Evolutionary conservation across 2,797 vertebrate species (phyloP), one percentile per base, ranked within the genome.

Genomic region (Eutrigla gurnardus): DNA sequence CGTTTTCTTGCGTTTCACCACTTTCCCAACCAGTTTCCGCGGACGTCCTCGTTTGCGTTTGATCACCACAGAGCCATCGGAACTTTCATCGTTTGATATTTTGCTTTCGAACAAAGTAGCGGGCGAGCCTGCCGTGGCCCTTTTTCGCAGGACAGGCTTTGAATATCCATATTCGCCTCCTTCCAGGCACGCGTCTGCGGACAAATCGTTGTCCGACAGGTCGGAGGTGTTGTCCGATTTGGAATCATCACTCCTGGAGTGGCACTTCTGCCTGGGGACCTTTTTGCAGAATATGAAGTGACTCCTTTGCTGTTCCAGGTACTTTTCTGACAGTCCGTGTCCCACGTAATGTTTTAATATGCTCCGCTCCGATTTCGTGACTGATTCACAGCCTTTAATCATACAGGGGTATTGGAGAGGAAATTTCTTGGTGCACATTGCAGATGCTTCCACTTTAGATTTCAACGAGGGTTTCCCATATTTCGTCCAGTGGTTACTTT

Each of bases 331-430:
- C 57, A 99, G 93, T 10, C 98, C 98, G n/a, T 99, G 98, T 54
- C 96, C 96, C 59, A 97, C 93, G 59, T 99, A 99, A 92, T 99
- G 98, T 68, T 97, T 97, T 73, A 98, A 94, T 36, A 98, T 96
- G 87, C 96, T 97, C 64, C 95, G 95, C 87, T 99, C 98, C 0
- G 96, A 97, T 50, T 96, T 97, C 81, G 97, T 95, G 49, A 99
- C 96, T 0, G 96, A 97, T 0, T 96, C 96, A 12, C 98, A 99
- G 5, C 97, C 97, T 83, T 97, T 97, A 78, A 99, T 97, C 98
- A 99, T 99, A 78, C 98, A 99, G 0, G 98, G 97, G 84, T 98
- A 99, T 11, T 98, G 98, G 17, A 97, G 91, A 37, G 95, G 93
- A 84, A 95, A 96, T 45, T 89, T 94, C 83, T 96, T 97, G 0